These are phyloP conservation scores for Pangasianodon hypophthalmus DNA, from an alignment of 2,113 vertebrate genomes.

Conservation along the genomic window DNA sequence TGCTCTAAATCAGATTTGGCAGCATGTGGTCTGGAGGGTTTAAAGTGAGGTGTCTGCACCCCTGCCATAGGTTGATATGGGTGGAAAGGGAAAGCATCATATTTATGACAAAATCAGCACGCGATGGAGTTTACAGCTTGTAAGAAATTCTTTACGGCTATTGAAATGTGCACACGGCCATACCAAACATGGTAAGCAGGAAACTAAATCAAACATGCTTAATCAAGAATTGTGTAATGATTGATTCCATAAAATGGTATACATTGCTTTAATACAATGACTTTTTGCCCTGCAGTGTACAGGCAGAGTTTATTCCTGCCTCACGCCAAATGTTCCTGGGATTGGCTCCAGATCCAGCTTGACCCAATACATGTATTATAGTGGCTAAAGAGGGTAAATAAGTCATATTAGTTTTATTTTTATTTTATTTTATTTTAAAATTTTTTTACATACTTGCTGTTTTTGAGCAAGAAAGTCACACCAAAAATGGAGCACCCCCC, in stretches of 20 bases:
- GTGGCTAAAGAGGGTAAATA: not conserved
- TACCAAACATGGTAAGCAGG: not conserved
- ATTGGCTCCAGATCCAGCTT: not conserved
- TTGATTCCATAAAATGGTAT: not conserved
- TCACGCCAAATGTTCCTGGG: no score
- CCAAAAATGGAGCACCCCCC: not conserved
- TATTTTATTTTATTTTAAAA: not conserved
- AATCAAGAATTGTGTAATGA: not conserved
- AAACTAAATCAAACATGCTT: not conserved
- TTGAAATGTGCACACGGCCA: not conserved
- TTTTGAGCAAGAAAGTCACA: constrained; percentile 65
- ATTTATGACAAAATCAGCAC: constrained; percentile 16
- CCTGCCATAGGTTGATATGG: constrained; percentile 12
- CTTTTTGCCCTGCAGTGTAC: not conserved
- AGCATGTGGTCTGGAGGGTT: constrained; percentile 68
- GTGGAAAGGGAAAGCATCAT: constrained; percentile 5
- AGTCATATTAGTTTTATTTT: no score
- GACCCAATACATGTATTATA: not conserved
- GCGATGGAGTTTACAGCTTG: not conserved
- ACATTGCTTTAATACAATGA: not conserved
- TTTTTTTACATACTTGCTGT: constrained; percentile 39
- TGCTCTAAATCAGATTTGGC: constrained; percentile 77
- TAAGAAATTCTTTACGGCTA: not conserved
- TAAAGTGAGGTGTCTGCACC: constrained; percentile 61
- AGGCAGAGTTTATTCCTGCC: not conserved